phyloP scores from a whole-genome alignment of 2,797 vertebrate species.

The Dipus sagitta region DNA sequence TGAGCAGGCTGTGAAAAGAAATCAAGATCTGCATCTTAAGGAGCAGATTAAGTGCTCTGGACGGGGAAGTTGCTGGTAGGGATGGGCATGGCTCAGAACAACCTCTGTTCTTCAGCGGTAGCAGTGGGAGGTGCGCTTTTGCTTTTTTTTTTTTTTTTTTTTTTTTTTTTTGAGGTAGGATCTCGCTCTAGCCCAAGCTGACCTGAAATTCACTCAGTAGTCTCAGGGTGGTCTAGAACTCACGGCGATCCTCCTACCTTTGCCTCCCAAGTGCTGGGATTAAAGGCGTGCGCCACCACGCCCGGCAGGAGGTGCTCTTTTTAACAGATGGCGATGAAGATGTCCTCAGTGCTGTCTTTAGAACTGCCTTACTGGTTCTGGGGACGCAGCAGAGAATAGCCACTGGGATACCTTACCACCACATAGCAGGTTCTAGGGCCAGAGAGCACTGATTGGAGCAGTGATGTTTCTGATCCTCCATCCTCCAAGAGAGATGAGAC shows the following conservation, averaged over 20 bases:
- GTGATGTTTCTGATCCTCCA: background rate
- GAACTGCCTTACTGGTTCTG: background rate
- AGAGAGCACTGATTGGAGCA: background rate
- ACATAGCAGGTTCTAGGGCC: background rate
- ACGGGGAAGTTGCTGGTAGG: background rate
- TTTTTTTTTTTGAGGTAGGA: too few species aligned
- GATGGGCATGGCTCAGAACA: background rate
- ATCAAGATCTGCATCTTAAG: constrained; percentile 64
- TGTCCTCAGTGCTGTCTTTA: background rate
- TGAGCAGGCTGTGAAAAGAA: constrained; percentile 57
- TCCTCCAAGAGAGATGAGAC: background rate
- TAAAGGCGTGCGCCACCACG: too few species aligned
- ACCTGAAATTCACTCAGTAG: too few species aligned
- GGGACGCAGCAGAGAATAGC: background rate
- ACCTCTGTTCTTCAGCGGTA: rapidly evolving
- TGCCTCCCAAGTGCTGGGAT: too few species aligned
- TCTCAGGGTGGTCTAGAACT: too few species aligned
- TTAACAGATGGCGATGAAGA: background rate
- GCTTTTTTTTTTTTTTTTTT: too few species aligned
- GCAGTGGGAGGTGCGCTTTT: background rate
- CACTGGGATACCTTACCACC: background rate
- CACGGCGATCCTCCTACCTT: too few species aligned
- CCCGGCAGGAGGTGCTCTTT: too few species aligned
- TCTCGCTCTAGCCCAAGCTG: too few species aligned
- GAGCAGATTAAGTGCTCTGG: background rate